Evolutionary conservation across 2,113 vertebrate genomes (phyloP).

Genomic region (Notarius lentiginosus): DNA sequence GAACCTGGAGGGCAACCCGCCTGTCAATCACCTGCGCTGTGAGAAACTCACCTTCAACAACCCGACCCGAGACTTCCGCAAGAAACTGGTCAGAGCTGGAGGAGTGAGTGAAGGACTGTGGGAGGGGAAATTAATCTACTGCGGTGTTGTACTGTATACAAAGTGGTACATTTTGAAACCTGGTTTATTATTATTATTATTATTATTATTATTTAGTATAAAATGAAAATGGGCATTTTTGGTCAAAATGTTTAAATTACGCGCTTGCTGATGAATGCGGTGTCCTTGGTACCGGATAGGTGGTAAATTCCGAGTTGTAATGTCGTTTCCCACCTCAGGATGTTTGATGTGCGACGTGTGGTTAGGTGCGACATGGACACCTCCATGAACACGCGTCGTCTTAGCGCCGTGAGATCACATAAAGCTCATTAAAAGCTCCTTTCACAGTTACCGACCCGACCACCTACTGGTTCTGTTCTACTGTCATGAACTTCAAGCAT

Average conservation of each 20-base stretch:
- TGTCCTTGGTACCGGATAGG: neutral
- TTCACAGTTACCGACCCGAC: neutral
- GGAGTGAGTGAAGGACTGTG: constrained; percentile 78
- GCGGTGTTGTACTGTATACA: neutral
- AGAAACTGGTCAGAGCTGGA: constrained; percentile 92
- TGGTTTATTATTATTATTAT: neutral
- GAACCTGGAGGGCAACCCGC: constrained; percentile 96
- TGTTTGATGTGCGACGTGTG: too few relatives aligned
- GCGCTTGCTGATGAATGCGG: neutral
- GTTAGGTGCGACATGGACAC: too few relatives aligned
- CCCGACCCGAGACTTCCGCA: constrained; percentile 95
- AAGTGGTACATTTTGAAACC: neutral
- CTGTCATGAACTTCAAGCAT: neutral
- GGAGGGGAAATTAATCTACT: neutral
- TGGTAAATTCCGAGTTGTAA: neutral
- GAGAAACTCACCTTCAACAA: constrained; percentile 99
- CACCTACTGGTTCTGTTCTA: neutral
- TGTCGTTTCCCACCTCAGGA: too few relatives aligned
- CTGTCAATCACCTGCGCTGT: constrained; percentile 96
- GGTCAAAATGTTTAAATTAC: neutral
- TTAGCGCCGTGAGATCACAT: neutral
- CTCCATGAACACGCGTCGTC: too few relatives aligned
- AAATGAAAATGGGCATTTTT: neutral
- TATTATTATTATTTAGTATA: neutral
- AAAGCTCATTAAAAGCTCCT: neutral